These are phyloP conservation scores for Halcyon malimbica DNA, from an alignment of 2,113 vertebrate species.

Conservation along the genomic window DNA sequence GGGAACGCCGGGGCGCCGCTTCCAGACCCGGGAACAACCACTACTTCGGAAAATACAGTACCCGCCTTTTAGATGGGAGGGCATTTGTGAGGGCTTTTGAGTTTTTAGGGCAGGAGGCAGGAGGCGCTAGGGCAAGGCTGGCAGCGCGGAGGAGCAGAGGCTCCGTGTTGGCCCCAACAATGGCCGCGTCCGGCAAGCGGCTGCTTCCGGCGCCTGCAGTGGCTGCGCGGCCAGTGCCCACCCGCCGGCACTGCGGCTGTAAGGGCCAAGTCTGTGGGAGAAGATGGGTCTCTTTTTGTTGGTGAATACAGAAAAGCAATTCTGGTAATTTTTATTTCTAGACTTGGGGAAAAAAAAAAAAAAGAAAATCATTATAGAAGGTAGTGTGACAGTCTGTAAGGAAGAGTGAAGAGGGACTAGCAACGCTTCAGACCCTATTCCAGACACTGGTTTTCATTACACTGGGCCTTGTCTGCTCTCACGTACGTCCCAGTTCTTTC, in stretches of 20 bases:
- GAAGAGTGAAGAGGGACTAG: not conserved
- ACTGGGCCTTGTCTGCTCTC: not conserved
- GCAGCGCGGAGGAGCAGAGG: too few species aligned
- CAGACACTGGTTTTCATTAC: not conserved
- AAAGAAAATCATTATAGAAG: not conserved
- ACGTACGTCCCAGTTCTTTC: not conserved
- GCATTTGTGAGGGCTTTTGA: too few species aligned
- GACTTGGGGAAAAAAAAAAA: too few species aligned
- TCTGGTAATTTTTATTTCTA: not conserved
- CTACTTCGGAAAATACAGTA: not conserved
- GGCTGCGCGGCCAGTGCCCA: too few species aligned
- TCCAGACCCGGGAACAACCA: not conserved
- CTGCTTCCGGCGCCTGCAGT: too few species aligned
- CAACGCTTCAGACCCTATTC: not conserved
- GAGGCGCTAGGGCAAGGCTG: too few species aligned
- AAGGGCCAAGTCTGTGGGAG: not conserved
- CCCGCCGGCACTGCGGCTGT: not conserved
- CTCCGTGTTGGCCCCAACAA: too few species aligned
- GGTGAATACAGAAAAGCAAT: not conserved
- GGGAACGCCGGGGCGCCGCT: not conserved
- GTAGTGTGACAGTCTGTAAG: not conserved
- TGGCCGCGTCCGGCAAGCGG: not conserved
- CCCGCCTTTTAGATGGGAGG: fast-evolving
- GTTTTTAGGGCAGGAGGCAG: too few species aligned
- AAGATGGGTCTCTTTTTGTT: not conserved